Evolutionary conservation across 2,888 invertebrate genomes (phyloP).

Genomic region (Drosophila quinaria): DNA sequence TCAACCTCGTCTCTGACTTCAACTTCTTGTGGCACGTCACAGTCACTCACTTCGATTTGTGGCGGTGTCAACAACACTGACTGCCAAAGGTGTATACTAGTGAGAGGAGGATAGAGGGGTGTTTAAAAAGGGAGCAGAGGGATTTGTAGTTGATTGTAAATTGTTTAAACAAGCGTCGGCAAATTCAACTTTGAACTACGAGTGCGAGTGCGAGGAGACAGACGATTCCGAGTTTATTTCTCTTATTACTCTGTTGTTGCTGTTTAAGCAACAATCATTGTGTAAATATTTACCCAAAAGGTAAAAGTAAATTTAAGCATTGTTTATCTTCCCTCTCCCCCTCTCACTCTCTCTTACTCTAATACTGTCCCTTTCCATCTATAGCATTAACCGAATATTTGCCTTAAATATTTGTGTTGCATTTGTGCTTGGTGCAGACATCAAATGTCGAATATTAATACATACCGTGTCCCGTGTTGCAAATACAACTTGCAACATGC

Average conservation of each 20-base stretch:
- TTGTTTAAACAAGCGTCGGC: constrained; percentile 78
- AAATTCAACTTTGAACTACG: constrained; percentile 67
- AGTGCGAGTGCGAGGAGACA: constrained; percentile 9
- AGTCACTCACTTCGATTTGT: constrained; percentile 47
- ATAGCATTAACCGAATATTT: constrained; percentile 37
- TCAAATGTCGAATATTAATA: constrained; percentile 43
- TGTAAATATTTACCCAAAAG: constrained; percentile 72
- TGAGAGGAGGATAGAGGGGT: not conserved
- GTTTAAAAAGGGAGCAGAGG: not conserved
- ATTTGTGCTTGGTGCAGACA: constrained; percentile 43
- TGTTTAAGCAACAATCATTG: constrained; percentile 63
- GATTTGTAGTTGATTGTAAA: constrained; percentile 56
- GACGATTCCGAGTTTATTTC: constrained; percentile 6
- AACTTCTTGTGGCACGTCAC: constrained; percentile 38
- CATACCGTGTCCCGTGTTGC: constrained; percentile 3
- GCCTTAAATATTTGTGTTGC: constrained; percentile 48
- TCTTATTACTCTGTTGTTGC: constrained; percentile 16
- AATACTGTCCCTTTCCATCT: no score
- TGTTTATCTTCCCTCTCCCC: constrained; percentile 34
- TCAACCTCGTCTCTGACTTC: constrained; percentile 1
- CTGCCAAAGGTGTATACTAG: constrained; percentile 3
- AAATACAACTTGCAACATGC: constrained; percentile 22
- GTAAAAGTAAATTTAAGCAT: constrained; percentile 75
- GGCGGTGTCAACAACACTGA: constrained; percentile 49
- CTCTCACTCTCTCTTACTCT: not conserved